A percentile compares a stretch with the other conserved stretches of the same genome.
Conservation (phyloP, 1,140 invertebrate genomes). For the Sarcophaga peregrina region DNA sequence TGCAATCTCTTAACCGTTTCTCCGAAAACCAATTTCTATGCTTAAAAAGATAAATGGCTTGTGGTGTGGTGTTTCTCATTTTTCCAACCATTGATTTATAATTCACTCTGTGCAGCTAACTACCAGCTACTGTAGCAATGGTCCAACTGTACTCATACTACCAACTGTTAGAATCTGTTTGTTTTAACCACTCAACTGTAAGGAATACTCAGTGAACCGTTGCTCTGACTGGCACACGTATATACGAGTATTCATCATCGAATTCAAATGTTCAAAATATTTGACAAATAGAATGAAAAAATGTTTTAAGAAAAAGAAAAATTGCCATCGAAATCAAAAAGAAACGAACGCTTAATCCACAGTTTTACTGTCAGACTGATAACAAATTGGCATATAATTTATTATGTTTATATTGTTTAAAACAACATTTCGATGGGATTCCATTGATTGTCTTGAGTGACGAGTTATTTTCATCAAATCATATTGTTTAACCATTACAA, state of each 20-base stretch:
- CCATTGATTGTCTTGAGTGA: too few species aligned
- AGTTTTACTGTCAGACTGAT: neutral
- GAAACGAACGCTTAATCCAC: neutral
- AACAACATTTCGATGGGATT: too few species aligned
- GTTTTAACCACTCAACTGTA: neutral
- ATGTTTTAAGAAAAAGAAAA: too few species aligned
- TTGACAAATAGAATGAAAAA: neutral
- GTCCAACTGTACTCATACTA: neutral
- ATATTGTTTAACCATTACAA: too few species aligned
- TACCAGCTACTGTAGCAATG: neutral
- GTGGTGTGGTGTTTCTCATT: neutral
- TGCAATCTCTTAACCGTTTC: too few species aligned
- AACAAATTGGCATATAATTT: constrained; percentile 1
- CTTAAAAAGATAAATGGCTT: neutral
- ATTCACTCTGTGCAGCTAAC: neutral
- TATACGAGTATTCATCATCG: neutral
- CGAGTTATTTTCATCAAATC: too few species aligned
- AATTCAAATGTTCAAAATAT: neutral
- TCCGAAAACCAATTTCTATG: neutral
- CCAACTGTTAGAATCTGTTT: neutral
- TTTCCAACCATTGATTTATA: constrained; percentile 6
- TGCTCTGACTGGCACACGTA: neutral
- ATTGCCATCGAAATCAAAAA: too few species aligned
- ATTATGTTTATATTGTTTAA: neutral
- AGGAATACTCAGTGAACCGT: neutral